These are phyloP conservation scores for Sparidentex hasta DNA, from an alignment of 2,797 vertebrate species.

Conservation along the genomic window DNA sequence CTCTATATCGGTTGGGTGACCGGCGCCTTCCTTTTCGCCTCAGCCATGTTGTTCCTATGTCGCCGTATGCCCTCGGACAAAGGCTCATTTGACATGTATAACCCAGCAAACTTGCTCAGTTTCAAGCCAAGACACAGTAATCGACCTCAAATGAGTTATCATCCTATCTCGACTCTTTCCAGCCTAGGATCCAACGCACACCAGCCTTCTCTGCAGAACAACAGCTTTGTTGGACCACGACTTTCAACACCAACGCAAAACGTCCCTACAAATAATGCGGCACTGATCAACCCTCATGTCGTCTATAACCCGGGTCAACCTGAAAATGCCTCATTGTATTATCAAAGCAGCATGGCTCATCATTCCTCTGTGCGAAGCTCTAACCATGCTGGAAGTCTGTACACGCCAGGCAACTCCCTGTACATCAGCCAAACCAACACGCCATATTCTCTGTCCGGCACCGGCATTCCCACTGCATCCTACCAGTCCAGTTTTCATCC, in stretches of 20 bases:
- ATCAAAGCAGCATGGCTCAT: slow-evolving; percentile 46
- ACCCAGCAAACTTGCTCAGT: slow-evolving; percentile 42
- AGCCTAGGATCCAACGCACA: slow-evolving; percentile 38
- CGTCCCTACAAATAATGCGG: slow-evolving; percentile 30
- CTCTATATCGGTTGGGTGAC: slow-evolving; percentile 95
- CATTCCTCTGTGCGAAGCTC: slow-evolving; percentile 57
- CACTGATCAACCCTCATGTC: slow-evolving; percentile 38
- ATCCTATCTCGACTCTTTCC: slow-evolving; percentile 63
- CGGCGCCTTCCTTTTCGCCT: slow-evolving; percentile 85
- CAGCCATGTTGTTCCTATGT: slow-evolving; percentile 85
- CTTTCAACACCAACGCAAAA: slow-evolving; percentile 37
- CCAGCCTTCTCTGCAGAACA: slow-evolving; percentile 50
- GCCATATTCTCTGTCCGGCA: slow-evolving; percentile 27
- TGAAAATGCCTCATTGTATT: slow-evolving; percentile 55
- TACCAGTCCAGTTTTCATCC: slow-evolving; percentile 73
- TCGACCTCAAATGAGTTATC: slow-evolving; percentile 58
- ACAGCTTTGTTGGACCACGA: slow-evolving; percentile 43
- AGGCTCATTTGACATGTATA: slow-evolving; percentile 61
- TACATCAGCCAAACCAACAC: slow-evolving; percentile 55
- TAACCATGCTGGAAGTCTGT: slow-evolving; percentile 46
- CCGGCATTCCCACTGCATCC: slow-evolving; percentile 42
- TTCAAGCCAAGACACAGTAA: slow-evolving; percentile 48
- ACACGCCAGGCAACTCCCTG: slow-evolving; percentile 54
- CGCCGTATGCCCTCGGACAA: slow-evolving; percentile 72
- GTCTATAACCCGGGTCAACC: slow-evolving; percentile 49